A percentile compares a stretch with the other conserved stretches of the same genome.
Evolutionary conservation across 2,113 vertebrate species (phyloP).

Genomic region (Poicephalus meyeri): DNA sequence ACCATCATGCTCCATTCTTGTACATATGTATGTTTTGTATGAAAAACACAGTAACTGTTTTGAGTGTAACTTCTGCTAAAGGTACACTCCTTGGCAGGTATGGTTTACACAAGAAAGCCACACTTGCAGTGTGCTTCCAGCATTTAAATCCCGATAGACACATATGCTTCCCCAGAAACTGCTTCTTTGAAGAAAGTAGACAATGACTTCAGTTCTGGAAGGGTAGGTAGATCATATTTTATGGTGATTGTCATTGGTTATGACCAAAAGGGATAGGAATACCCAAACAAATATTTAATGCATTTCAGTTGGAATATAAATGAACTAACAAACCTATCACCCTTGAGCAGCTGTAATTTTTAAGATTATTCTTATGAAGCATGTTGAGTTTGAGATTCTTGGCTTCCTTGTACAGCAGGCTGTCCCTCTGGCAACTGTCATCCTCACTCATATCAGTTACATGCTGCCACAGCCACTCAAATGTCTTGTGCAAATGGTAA

Average conservation of each 20-base stretch:
- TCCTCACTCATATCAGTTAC: constrained; percentile 53
- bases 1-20: neutral
- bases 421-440: constrained; percentile 58
- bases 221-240: neutral
- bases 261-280: neutral
- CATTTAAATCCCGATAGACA: neutral
- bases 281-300: neutral
- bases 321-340: neutral
- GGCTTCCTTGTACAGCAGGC: constrained; percentile 38
- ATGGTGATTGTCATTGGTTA: neutral
- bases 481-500: constrained; percentile 13
- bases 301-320: constrained; percentile 16
- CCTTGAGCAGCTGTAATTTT: constrained; percentile 21
- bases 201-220: neutral
- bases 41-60: neutral
- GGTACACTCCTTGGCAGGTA: neutral
- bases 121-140: neutral
- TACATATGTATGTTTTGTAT: neutral
- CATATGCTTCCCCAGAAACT: neutral
- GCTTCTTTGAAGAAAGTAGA: neutral
- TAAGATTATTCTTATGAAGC: constrained; percentile 31
- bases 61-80: neutral
- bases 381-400: constrained; percentile 46
- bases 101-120: neutral
- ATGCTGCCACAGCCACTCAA: constrained; percentile 16